These are phyloP conservation scores for Labia minor DNA, from an alignment of 2,888 invertebrate genomes.

Conservation along the genomic window DNA sequence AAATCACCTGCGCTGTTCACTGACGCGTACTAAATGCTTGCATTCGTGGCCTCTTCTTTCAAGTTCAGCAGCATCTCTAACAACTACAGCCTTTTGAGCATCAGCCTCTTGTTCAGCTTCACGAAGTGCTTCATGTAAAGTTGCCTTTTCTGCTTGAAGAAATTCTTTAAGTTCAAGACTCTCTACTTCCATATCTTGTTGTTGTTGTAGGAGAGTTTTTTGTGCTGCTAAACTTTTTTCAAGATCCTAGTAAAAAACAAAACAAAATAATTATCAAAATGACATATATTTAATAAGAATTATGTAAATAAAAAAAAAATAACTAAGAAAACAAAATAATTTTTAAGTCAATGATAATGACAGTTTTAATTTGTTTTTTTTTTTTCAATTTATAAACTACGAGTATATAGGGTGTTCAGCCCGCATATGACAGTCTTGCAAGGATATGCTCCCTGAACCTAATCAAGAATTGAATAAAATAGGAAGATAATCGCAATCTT, in stretches of 20 bases:
- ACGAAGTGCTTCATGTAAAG: constrained; percentile 64
- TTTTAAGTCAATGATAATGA: no score
- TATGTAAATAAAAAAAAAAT: no score
- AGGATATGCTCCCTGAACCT: no score
- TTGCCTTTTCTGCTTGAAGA: constrained; percentile 71
- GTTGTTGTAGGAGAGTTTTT: constrained; percentile 57
- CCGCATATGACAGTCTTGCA: no score
- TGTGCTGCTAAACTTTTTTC: constrained; percentile 57
- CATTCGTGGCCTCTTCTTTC: constrained; percentile 62
- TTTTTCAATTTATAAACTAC: no score
- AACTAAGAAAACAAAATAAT: no score
- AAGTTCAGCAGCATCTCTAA: constrained; percentile 45
- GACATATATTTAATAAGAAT: neutral
- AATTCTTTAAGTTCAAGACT: constrained; percentile 78
- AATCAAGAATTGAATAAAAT: no score
- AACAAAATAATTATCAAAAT: constrained; percentile 1
- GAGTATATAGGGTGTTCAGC: no score
- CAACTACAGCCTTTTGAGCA: constrained; percentile 33
- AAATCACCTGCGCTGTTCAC: constrained; percentile 61
- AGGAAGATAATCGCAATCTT: no score
- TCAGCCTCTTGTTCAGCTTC: constrained; percentile 56
- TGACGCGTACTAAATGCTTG: constrained; percentile 63
- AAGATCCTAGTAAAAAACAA: constrained; percentile 43
- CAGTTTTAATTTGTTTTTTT: no score
- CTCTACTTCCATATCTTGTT: constrained; percentile 67